Evolutionary conservation across 2,888 invertebrate genomes (phyloP), one percentile per base, ranked within the genome.

Genomic region (Orthosia gracilis): DNA sequence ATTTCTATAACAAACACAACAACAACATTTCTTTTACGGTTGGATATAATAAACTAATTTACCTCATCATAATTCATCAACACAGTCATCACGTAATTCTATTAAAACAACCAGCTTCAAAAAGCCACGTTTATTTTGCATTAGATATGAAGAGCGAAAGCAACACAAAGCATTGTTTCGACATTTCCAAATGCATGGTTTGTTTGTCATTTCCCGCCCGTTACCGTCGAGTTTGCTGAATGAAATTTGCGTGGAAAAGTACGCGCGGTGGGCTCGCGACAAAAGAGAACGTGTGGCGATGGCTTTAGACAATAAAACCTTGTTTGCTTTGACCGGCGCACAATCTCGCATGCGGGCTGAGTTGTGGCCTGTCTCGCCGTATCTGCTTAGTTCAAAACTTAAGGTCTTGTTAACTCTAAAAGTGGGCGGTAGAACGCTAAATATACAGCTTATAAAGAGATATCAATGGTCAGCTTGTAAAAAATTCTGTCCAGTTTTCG

Each of bases 181-280:
- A 61, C 61, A 52, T 82, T 77, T 57, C 52, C 18, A 71, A 71
- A 70, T 61, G 68, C 72, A 65, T 58, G 49, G 64, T 50, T 75
- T 72, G 71, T 83, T 82, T 69, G 69, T 57, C 68, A 73, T 76
- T 83, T 68, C 31, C 80, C 69, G 61, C 40, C 45, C 40, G 59
- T 73, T 50, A 58, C 65, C 54, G 63, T 50, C 18, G 59, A 52
- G 76, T 83, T 69, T 58, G 66, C n/a, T n/a, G 69, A 76, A 61
- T 55, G 54, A 73, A 72, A 21, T 79, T 79, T 55, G 58, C n/a
- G 31, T 49, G 67, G 59, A 58, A 61, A 47, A 26, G 40, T 15
- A 23, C 57, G 47, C 23, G 40, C 49, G 21, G 59, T 17, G 61
- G 26, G 18, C 55, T 63, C 63, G 65, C 55, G 59, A 69, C 71